These are phyloP conservation scores for Ambastaia sidthimunki DNA, from an alignment of 2,797 vertebrate genomes.

Conservation along the genomic window DNA sequence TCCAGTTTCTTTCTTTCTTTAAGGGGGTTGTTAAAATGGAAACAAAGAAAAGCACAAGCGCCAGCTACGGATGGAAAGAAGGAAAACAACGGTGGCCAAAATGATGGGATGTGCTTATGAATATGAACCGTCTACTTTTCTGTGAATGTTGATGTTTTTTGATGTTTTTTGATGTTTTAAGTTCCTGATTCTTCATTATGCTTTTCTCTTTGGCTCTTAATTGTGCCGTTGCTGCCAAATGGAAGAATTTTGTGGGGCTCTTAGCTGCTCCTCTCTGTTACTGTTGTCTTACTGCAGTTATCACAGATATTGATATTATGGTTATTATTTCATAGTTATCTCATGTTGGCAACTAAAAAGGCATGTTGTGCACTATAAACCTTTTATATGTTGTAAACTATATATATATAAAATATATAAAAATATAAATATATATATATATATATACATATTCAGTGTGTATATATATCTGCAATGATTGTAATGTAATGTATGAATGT, in stretches of 20 bases:
- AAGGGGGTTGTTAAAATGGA: slow-evolving; percentile 72
- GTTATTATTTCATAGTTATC: slow-evolving; percentile 74
- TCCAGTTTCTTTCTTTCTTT: slow-evolving; percentile 84
- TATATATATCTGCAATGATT: slow-evolving; percentile 79
- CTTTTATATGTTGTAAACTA: slow-evolving; percentile 70
- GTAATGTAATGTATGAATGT: slow-evolving; percentile 83
- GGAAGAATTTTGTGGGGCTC: slow-evolving; percentile 54
- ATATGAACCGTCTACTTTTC: slow-evolving; percentile 74
- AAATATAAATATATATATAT: slow-evolving; percentile 64
- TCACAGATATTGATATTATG: slow-evolving; percentile 65
- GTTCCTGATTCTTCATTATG: slow-evolving; percentile 73
- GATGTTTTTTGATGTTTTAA: slow-evolving; percentile 71
- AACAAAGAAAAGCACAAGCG: slow-evolving; percentile 66
- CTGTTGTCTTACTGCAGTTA: slow-evolving; percentile 71
- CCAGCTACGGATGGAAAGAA: slow-evolving; percentile 60
- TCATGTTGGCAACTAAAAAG: slow-evolving; percentile 81
- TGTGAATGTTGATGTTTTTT: slow-evolving; percentile 81
- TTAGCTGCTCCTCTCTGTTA: slow-evolving; percentile 64
- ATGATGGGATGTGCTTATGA: slow-evolving; percentile 67
- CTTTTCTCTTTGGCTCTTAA: slow-evolving; percentile 74
- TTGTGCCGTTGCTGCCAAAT: slow-evolving; percentile 73
- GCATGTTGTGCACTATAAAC: slow-evolving; percentile 82
- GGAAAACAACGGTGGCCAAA: slow-evolving; percentile 29
- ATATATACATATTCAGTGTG: slow-evolving; percentile 71
- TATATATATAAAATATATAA: slow-evolving; percentile 32